A percentile compares a stretch with the other conserved stretches of the same genome.
phyloP scores from a whole-genome alignment of 2,113 vertebrate species.

The Stegostoma tigrinum region DNA sequence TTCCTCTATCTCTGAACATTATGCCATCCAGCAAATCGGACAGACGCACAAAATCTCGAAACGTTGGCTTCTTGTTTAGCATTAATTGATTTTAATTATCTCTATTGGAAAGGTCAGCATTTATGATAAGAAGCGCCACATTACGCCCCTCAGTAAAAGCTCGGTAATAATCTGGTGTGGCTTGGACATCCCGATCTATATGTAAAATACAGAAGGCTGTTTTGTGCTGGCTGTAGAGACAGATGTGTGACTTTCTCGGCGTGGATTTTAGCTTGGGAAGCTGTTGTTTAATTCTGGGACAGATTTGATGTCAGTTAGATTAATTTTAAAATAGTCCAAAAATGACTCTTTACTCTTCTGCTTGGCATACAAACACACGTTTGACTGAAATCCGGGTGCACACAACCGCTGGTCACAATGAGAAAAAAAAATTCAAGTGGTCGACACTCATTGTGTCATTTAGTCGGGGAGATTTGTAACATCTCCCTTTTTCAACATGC shows the following conservation, averaged over 20 bases:
- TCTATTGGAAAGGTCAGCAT: not conserved
- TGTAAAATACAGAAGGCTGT: not conserved
- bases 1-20: not conserved
- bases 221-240: not conserved
- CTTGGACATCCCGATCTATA: not conserved
- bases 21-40: not conserved
- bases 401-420: not conserved
- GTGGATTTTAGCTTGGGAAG: constrained; percentile 39
- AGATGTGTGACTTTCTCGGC: constrained; percentile 30
- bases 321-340: not conserved
- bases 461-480: not conserved
- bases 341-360: not conserved
- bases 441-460: not conserved
- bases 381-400: not conserved
- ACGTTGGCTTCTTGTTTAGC: too few relatives aligned
- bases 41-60: not conserved
- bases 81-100: constrained; percentile 6
- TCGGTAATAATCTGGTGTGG: not conserved
- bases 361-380: not conserved
- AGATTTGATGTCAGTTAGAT: not conserved
- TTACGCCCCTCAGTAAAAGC: not conserved
- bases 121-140: not conserved
- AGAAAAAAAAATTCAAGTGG: not conserved
- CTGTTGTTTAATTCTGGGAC: not conserved
- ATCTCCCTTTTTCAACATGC: not conserved